These are phyloP conservation scores for Arctia plantaginis DNA, from an alignment of 2,888 invertebrate genomes.

Conservation along the genomic window DNA sequence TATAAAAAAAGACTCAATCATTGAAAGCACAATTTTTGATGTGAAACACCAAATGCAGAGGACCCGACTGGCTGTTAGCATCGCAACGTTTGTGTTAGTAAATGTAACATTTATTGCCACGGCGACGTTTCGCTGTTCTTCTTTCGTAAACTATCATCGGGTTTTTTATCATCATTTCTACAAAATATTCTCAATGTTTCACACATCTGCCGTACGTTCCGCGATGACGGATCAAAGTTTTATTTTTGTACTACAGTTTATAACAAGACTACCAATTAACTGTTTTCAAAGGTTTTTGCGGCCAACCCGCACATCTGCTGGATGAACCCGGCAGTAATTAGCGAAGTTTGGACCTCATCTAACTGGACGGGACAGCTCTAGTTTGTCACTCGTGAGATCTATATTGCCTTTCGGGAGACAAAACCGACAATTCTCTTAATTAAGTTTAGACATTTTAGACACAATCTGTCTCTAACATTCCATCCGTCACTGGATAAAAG, in stretches of 20 bases:
- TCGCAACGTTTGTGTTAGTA: no score
- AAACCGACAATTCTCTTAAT: conserved; percentile 8
- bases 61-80: no score
- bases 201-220: no score
- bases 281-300: conserved; percentile 30
- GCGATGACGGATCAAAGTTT: background rate
- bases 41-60: no score
- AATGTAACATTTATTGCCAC: no score
- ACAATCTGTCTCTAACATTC: conserved; percentile 14
- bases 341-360: conserved; percentile 31
- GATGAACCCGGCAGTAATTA: conserved; percentile 36
- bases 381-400: conserved; percentile 32
- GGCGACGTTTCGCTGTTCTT: no score
- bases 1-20: no score
- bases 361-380: conserved; percentile 23
- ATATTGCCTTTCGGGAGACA: conserved; percentile 3
- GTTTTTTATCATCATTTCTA: no score
- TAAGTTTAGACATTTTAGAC: conserved; percentile 19
- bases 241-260: background rate
- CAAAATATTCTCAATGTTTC: background rate
- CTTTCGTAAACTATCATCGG: no score
- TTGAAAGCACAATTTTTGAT: no score
- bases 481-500: conserved; percentile 1
- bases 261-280: background rate
- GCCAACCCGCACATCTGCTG: conserved; percentile 20